phyloP scores from a whole-genome alignment of 2,797 vertebrate genomes.

The Emys orbicularis region DNA sequence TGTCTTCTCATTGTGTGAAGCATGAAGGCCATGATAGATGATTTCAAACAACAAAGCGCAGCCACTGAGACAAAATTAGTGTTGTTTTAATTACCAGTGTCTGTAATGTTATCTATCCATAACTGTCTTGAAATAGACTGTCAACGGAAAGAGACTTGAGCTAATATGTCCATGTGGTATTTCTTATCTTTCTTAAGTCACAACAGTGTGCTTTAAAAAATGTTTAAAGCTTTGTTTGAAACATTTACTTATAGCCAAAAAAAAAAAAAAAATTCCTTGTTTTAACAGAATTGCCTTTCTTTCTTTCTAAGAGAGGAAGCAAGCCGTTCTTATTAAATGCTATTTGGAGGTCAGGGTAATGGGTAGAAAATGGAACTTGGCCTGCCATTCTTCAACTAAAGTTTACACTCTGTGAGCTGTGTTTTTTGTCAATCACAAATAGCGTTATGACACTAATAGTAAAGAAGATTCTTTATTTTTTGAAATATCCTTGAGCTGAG shows the following conservation, averaged over 20 bases:
- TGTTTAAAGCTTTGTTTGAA: constrained; percentile 53
- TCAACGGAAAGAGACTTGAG: constrained; percentile 59
- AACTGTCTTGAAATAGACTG: constrained; percentile 84
- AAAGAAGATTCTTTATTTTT: constrained; percentile 76
- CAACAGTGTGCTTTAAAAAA: constrained; percentile 15
- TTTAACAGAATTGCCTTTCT: constrained; percentile 61
- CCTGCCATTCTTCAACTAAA: constrained; percentile 72
- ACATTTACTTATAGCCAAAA: constrained; percentile 33
- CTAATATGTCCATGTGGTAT: constrained; percentile 20
- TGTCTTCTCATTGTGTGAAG: constrained; percentile 84
- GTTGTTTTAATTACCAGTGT: constrained; percentile 92
- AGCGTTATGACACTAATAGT: constrained; percentile 75
- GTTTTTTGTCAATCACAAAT: constrained; percentile 82
- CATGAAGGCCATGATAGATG: constrained; percentile 87
- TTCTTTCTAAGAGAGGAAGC: constrained; percentile 41
- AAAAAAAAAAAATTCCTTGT: not conserved
- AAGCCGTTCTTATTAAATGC: constrained; percentile 59
- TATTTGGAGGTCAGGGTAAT: constrained; percentile 73
- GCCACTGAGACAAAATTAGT: constrained; percentile 90
- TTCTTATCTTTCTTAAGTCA: constrained; percentile 45
- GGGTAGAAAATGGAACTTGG: constrained; percentile 70
- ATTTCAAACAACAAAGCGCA: constrained; percentile 86
- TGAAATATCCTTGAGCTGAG: constrained; percentile 77
- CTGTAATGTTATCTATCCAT: constrained; percentile 88
- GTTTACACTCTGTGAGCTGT: constrained; percentile 74